phyloP scores from a whole-genome alignment of 2,888 invertebrate species.

The Xylota segnis region DNA sequence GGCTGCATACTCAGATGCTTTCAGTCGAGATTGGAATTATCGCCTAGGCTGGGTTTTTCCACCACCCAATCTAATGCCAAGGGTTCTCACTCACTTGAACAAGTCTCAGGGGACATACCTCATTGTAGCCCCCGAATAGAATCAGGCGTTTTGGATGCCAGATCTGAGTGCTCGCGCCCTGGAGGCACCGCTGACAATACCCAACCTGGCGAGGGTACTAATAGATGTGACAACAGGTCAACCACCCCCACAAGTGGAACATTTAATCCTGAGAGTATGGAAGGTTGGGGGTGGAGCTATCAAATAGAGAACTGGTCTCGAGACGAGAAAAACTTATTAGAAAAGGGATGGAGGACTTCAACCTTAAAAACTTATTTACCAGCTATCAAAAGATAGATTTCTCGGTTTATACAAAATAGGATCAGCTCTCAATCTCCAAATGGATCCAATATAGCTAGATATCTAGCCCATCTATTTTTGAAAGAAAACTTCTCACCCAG shows the following conservation, averaged over 20 bases:
- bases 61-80: slow-evolving; percentile 48
- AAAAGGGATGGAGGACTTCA: slow-evolving; percentile 25
- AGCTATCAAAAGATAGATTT: slow-evolving; percentile 35
- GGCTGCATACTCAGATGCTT: slow-evolving; percentile 12
- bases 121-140: slow-evolving; percentile 29
- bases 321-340: slow-evolving; percentile 26
- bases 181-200: slow-evolving; percentile 16
- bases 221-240: slow-evolving; percentile 24
- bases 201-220: not conserved
- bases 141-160: slow-evolving; percentile 37
- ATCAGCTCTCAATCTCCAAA: not conserved
- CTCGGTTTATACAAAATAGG: slow-evolving; percentile 11
- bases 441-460: slow-evolving; percentile 18
- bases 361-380: slow-evolving; percentile 38
- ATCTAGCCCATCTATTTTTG: slow-evolving; percentile 3
- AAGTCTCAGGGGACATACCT: slow-evolving; percentile 29
- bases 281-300: slow-evolving; percentile 31
- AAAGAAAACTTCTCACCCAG: slow-evolving; percentile 6
- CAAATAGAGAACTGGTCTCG: slow-evolving; percentile 21
- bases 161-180: slow-evolving; percentile 30
- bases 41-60: slow-evolving; percentile 20
- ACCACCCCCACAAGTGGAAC: slow-evolving; percentile 9
- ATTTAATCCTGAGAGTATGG: slow-evolving; percentile 43
- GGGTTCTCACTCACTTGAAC: slow-evolving; percentile 24
- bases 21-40: slow-evolving; percentile 26